phyloP scores from a whole-genome alignment of 2,888 invertebrate species.

The Baronia brevicornis region DNA sequence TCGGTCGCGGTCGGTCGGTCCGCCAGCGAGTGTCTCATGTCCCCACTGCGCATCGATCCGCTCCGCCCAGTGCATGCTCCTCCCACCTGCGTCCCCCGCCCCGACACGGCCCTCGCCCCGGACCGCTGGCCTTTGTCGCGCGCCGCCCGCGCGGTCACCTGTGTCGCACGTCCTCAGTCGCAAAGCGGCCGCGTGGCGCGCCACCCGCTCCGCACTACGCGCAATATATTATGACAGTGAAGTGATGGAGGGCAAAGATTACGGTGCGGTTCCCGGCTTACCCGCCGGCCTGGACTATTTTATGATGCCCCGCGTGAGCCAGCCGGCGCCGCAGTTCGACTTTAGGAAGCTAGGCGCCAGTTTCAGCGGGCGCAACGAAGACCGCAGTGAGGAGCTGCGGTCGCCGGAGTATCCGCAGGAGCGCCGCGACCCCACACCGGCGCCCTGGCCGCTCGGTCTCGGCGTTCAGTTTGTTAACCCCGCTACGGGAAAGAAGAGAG shows the following conservation, averaged over 20 bases:
- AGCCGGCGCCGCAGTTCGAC: constrained; percentile 92
- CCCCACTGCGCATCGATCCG: constrained; percentile 73
- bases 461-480: constrained; percentile 93
- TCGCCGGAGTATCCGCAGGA: constrained; percentile 57
- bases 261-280: constrained; percentile 64
- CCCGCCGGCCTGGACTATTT: constrained; percentile 71
- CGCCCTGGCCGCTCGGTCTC: constrained; percentile 87
- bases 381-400: constrained; percentile 54
- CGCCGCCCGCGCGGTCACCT: constrained; percentile 72
- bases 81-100: constrained; percentile 53
- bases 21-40: constrained; percentile 65
- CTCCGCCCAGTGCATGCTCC: constrained; percentile 71
- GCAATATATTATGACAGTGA: constrained; percentile 64
- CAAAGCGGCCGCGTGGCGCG: constrained; percentile 77
- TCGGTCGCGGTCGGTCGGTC: constrained; percentile 38
- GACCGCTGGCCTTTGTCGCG: constrained; percentile 66
- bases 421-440: constrained; percentile 59
- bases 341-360: constrained; percentile 84
- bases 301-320: constrained; percentile 79
- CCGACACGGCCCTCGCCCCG: constrained; percentile 46
- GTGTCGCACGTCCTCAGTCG: constrained; percentile 76
- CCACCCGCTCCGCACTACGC: constrained; percentile 63
- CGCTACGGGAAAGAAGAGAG: constrained; percentile 94
- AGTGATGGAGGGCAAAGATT: constrained; percentile 73
- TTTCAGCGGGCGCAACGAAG: constrained; percentile 73